Conservation (phyloP, 1,140 invertebrate genomes). For the Neuroterus valhalla region DNA sequence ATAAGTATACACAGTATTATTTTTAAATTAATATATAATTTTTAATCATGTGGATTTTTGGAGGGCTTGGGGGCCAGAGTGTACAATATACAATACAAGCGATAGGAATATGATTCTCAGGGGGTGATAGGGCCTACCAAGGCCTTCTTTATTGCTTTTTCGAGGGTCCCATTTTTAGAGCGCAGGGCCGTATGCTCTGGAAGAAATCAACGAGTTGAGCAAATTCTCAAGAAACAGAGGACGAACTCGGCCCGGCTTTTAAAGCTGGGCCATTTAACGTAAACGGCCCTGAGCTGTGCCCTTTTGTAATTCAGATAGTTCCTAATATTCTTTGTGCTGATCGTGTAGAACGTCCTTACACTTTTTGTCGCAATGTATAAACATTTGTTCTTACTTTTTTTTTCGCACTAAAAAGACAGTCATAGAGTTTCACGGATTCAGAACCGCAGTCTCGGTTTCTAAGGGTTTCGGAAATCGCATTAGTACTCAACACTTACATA, state of each 20-base stretch:
- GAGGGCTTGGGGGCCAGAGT: constrained; percentile 62
- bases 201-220: constrained; percentile 54
- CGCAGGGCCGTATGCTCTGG: constrained; percentile 48
- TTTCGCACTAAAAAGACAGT: constrained; percentile 16
- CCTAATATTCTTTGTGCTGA: constrained; percentile 41
- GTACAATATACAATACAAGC: constrained; percentile 75
- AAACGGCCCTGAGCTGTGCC: constrained; percentile 37
- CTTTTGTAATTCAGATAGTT: constrained; percentile 35
- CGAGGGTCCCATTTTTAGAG: constrained; percentile 50
- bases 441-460: constrained; percentile 13
- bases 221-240: constrained; percentile 50
- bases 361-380: constrained; percentile 30
- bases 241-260: constrained; percentile 39
- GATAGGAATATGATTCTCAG: constrained; percentile 69
- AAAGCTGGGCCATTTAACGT: constrained; percentile 37
- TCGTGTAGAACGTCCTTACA: constrained; percentile 46
- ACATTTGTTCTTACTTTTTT: background rate
- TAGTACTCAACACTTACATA: constrained; percentile 5
- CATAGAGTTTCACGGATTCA: constrained; percentile 13
- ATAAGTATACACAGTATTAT: constrained; percentile 57
- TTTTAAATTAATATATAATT: constrained; percentile 76
- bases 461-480: constrained; percentile 11
- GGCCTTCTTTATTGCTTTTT: constrained; percentile 66
- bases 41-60: constrained; percentile 70
- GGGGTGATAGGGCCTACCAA: constrained; percentile 58